Conservation (phyloP, 2,888 invertebrate genomes). For the Linnaemya tessellans region DNA sequence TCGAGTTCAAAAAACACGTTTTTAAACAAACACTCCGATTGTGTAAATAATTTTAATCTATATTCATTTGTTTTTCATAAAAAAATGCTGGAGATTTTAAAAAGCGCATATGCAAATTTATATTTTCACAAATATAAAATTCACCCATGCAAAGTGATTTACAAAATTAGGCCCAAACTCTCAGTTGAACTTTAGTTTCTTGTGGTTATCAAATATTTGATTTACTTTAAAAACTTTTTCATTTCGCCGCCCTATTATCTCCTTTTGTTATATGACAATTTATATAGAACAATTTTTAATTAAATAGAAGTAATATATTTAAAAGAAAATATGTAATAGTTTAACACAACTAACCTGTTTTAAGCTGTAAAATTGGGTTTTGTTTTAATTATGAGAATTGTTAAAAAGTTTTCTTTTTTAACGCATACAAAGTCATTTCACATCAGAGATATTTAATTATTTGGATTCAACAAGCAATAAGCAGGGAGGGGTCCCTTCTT, state of each 20-base stretch:
- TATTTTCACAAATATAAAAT: too few species aligned
- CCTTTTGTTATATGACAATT: conserved; percentile 27
- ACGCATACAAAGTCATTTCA: conserved; percentile 64
- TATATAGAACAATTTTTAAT: conserved; percentile 32
- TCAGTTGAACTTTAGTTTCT: too few species aligned
- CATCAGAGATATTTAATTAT: conserved; percentile 60
- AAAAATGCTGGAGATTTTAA: too few species aligned
- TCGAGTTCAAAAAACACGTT: too few species aligned
- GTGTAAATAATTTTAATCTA: too few species aligned
- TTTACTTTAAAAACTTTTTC: too few species aligned
- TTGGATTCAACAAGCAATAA: conserved; percentile 45
- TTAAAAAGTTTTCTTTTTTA: conserved; percentile 35
- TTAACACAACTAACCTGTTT: conserved; percentile 73
- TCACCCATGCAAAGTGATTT: too few species aligned
- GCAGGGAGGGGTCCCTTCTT: conserved; percentile 54
- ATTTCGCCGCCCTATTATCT: neutral
- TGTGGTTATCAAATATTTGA: too few species aligned
- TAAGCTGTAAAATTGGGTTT: conserved; percentile 69
- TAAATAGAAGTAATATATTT: conserved; percentile 27
- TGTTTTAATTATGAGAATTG: conserved; percentile 45
- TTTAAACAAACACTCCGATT: too few species aligned
- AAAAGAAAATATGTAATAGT: conserved; percentile 22
- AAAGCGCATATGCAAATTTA: too few species aligned
- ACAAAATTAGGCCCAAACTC: too few species aligned
- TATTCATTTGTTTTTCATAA: too few species aligned